Conservation (phyloP, 2,888 invertebrate species). For the Steromphala cineraria region DNA sequence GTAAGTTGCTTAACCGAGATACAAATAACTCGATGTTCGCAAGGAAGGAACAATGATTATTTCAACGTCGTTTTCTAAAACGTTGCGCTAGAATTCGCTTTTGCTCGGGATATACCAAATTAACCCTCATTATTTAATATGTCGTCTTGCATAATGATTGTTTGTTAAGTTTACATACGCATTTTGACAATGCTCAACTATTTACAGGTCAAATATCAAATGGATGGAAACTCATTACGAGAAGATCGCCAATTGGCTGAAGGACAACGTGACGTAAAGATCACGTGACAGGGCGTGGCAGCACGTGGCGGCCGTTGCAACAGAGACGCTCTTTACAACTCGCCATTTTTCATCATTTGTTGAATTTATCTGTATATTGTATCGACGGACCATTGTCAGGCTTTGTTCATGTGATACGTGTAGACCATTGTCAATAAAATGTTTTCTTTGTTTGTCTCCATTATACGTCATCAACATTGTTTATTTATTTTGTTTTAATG, state of each 20-base stretch:
- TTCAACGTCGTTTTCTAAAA: too few relatives aligned
- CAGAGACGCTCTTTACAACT: background rate
- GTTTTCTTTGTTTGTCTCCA: background rate
- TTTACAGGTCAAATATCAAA: slow-evolving; percentile 69
- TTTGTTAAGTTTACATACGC: too few relatives aligned
- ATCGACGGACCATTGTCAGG: background rate
- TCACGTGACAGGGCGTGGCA: background rate
- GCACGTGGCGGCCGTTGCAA: background rate
- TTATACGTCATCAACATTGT: background rate
- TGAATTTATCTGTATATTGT: background rate
- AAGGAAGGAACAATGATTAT: too few relatives aligned
- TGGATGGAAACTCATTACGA: slow-evolving; percentile 71
- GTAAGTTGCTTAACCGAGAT: too few relatives aligned
- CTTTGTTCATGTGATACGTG: background rate
- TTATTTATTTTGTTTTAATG: background rate
- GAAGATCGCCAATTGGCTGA: slow-evolving; percentile 67
- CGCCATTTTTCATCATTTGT: background rate
- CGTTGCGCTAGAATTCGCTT: too few relatives aligned
- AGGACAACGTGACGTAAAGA: slow-evolving; percentile 31
- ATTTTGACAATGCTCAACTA: background rate
- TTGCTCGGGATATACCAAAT: background rate
- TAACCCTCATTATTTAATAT: background rate
- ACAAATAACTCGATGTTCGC: too few relatives aligned
- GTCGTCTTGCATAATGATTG: too few relatives aligned
- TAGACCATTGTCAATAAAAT: background rate